Base-by-base conservation (phyloP, 2,113 vertebrate genomes). In the Caloenas nicobarica region DNA sequence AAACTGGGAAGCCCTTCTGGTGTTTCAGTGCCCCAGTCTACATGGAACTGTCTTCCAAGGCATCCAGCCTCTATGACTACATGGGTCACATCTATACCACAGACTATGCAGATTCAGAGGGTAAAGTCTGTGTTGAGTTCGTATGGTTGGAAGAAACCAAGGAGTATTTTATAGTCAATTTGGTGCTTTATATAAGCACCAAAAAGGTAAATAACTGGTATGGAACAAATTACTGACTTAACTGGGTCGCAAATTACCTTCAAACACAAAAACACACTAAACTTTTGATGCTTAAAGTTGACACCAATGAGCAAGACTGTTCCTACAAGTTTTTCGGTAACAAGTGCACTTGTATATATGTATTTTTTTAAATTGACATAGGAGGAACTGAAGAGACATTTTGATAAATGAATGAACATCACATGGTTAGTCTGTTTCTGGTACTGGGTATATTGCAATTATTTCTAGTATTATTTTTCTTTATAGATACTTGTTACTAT, bases 1-100 rank as follows among this genome's bases (percentile, higher is more conserved):
- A 97, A 81, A 69, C 53, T 42, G 95, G 93, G 95, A 97, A 97
- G 21, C 98, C 98, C 16, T 98, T 97, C 68, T 98, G 98, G 98
- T 98, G 98, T 84, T 93, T 98, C 64, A 98, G 98, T 92, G 96
- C 97, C 29, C 97, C 98, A 4, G 97, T 98, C 15, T 71, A 21
- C 71, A 38, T 98, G 96, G 50, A 76, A 21, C 28, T 84, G 23
- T 91, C 57, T n/a, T 51, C 82, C 9, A 44, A 16, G 36, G 34
- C 86, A 57, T 93, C 92, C 0, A 58, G 77, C 3, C 57, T 97
- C 15, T 97, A 94, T n/a, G 29, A 92, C 26, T 97, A 96, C 77
- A 34, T 93, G 95, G 98, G 98, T n/a, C 77, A n/a, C 56, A 87
- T 60, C 7, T 98, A 96, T 93, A 65, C 26, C 31, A 53, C 96